Evolutionary conservation across 2,113 vertebrate genomes (phyloP).

Genomic region (Varanus komodoensis): DNA sequence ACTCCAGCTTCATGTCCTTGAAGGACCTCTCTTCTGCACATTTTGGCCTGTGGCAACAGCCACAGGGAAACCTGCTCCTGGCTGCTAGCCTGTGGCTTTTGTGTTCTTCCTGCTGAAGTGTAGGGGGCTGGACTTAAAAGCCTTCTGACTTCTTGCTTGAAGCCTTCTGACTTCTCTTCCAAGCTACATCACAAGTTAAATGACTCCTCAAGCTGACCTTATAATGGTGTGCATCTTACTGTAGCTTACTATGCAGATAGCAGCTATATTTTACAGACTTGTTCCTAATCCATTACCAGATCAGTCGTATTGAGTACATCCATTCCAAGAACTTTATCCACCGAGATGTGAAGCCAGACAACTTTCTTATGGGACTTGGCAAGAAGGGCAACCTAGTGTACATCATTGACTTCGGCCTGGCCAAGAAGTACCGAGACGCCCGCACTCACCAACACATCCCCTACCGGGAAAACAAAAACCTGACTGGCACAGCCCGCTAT

Average conservation of each 20-base stretch:
- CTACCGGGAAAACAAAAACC: constrained; percentile 98
- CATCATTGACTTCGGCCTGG: constrained; percentile 97
- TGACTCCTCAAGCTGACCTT: too few relatives aligned
- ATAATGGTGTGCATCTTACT: neutral
- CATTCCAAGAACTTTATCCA: constrained; percentile 99
- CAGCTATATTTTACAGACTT: neutral
- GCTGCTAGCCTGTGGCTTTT: neutral
- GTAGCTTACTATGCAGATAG: neutral
- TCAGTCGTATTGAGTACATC: constrained; percentile 97
- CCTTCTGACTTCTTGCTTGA: neutral
- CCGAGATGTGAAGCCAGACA: constrained; percentile 95
- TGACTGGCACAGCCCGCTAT: constrained; percentile 95
- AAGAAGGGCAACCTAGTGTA: constrained; percentile 99
- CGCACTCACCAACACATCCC: constrained; percentile 98
- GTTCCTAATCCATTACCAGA: constrained; percentile 72
- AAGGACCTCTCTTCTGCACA: neutral
- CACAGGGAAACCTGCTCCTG: neutral
- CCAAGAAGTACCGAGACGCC: constrained; percentile 96
- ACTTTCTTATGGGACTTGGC: constrained; percentile 97
- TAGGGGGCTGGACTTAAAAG: neutral
- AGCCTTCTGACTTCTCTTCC: neutral
- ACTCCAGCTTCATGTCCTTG: neutral
- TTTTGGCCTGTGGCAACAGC: neutral
- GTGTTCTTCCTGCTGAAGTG: neutral
- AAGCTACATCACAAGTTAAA: neutral